Conservation (phyloP, 2,888 invertebrate genomes). For the Paralinhomoeus sp. region DNA sequence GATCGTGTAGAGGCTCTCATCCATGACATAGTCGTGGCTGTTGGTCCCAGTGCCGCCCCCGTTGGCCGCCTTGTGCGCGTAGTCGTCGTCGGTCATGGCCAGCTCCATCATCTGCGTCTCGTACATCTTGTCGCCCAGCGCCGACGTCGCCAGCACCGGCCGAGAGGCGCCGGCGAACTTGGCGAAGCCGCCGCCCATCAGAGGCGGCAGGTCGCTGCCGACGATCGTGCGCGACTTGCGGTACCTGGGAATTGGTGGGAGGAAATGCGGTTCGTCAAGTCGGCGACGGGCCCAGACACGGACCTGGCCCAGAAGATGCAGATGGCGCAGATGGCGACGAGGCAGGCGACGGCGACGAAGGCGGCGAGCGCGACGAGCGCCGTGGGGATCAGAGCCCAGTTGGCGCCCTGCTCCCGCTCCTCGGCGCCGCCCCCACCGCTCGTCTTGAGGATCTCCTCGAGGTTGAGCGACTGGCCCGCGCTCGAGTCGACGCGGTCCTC, state of each 20-base stretch:
- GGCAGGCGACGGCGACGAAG: constrained; percentile 14
- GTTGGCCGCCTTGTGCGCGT: constrained; percentile 9
- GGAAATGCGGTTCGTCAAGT: constrained; percentile 15
- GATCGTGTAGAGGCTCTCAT: constrained; percentile 23
- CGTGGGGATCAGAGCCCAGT: constrained; percentile 4
- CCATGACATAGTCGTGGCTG: constrained; percentile 14
- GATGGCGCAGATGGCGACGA: constrained; percentile 16
- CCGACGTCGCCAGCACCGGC: constrained; percentile 1
- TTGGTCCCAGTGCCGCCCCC: too few relatives aligned
- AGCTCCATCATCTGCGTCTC: constrained; percentile 19
- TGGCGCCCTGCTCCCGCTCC: not conserved
- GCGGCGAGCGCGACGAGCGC: constrained; percentile 12
- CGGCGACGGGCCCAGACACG: constrained; percentile 14
- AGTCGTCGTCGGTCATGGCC: constrained; percentile 22
- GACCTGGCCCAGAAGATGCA: constrained; percentile 11
- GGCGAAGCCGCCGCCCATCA: not conserved
- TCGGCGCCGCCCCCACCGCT: not conserved
- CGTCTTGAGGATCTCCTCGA: too few relatives aligned
- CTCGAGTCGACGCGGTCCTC: too few relatives aligned
- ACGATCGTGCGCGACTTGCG: too few relatives aligned
- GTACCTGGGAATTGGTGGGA: constrained; percentile 4
- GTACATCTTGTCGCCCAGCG: constrained; percentile 5
- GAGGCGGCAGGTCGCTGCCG: too few relatives aligned
- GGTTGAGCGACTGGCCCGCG: too few relatives aligned
- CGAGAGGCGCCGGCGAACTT: constrained; percentile 3